A percentile compares a stretch with the other conserved stretches of the same genome.
phyloP scores from a whole-genome alignment of 2,797 vertebrate genomes.

The Crocidura indochinensis region DNA sequence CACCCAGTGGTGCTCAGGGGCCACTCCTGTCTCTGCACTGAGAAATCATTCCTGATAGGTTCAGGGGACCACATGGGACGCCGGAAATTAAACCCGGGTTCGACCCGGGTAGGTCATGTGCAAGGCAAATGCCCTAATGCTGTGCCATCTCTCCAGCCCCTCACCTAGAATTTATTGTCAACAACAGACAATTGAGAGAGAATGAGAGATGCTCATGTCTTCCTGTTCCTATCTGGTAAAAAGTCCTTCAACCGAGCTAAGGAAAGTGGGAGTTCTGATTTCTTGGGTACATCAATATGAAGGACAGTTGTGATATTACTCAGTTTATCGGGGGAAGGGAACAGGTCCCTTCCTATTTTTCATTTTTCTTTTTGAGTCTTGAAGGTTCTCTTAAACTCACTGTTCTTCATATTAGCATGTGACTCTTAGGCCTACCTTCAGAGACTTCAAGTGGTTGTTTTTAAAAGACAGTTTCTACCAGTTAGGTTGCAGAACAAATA shows the following conservation, averaged over 20 bases:
- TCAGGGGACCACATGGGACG: no score
- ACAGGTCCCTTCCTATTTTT: neutral
- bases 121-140: no score
- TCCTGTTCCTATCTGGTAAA: neutral
- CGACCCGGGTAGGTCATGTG: no score
- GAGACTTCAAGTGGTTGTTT: slow-evolving; percentile 55
- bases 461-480: slow-evolving; percentile 49
- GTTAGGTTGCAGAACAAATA: slow-evolving; percentile 20
- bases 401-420: neutral
- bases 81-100: no score
- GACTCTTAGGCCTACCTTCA: slow-evolving; percentile 44
- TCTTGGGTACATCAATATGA: neutral
- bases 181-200: neutral
- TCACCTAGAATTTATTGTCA: slow-evolving; percentile 49
- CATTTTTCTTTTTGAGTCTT: slow-evolving; percentile 52
- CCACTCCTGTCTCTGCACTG: no score
- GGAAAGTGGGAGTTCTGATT: neutral
- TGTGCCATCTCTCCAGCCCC: neutral
- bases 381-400: slow-evolving; percentile 51
- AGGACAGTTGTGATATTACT: neutral
- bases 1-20: no score
- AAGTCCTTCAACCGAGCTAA: neutral
- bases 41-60: no score
- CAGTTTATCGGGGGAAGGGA: neutral
- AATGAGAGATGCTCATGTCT: neutral